Evolutionary conservation across 1,140 invertebrate species (phyloP), one percentile per base, ranked within the genome.

Genomic region (Sinella curviseta): DNA sequence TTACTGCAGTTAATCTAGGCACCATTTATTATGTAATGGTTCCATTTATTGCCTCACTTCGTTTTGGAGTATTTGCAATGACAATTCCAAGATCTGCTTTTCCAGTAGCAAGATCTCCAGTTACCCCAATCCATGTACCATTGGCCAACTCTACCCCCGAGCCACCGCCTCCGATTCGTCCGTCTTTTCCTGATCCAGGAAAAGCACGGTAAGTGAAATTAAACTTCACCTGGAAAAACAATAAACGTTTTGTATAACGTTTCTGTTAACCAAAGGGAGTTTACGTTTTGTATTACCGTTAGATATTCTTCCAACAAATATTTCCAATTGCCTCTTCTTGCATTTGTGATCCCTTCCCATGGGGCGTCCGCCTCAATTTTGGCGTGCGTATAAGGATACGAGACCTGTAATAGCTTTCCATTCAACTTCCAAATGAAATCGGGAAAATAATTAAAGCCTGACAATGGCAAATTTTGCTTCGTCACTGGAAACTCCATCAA

Each of bases 151-250:
- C 33, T 4, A 75, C 2, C 14, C 74, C 74, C 24, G 74, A 39
- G 4, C 74, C 74, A 2, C 74, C 74, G n/a, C 74, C 74, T 16
- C 74, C 74, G 1, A 75, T 24, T 14, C 8, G 36, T 30, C 74
- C 74, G 39, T 75, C 34, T 16, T 8, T 39, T 39, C 74, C 74
- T 3, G 74, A 39, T n/a, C 33, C 14, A 8, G 31, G 33, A 54
- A 75, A 75, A 12, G 39, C 39, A 26, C 24, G 17, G 39, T 75
- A 75, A 8, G 74, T 39, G 35, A 75, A 75, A 54, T 75, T 75
- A 30, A 75, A 75, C 39, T 75, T 75, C 17, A 75, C 35, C 74
- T 75, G n/a, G n/a, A n/a, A n/a, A n/a, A n/a, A n/a, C n/a, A n/a
- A n/a, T n/a, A n/a, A n/a, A n/a, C n/a, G n/a, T n/a, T n/a, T n/a